Conservation (phyloP, 2,888 invertebrate species). For the Thereva unica region DNA sequence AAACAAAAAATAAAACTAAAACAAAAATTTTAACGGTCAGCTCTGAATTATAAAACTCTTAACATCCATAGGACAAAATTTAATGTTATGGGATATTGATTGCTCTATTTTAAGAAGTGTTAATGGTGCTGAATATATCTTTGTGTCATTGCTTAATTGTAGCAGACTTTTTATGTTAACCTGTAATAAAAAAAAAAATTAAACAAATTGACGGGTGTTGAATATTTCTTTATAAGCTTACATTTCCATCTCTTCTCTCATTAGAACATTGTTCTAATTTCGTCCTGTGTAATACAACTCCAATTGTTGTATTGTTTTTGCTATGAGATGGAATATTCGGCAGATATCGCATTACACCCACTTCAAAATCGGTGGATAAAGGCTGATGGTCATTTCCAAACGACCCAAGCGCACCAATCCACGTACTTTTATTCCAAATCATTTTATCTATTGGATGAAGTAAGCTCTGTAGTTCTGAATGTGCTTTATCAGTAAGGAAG, state of each 20-base stretch:
- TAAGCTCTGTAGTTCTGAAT: constrained; percentile 60
- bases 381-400: constrained; percentile 53
- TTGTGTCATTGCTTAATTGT: constrained; percentile 45
- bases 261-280: constrained; percentile 59
- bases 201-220: background rate
- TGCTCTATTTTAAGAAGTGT: constrained; percentile 53
- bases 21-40: constrained; percentile 39
- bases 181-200: constrained; percentile 44
- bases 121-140: constrained; percentile 52
- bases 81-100: constrained; percentile 47
- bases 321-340: constrained; percentile 28
- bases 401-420: constrained; percentile 51
- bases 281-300: constrained; percentile 61
- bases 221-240: constrained; percentile 39
- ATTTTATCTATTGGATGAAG: constrained; percentile 56
- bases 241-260: constrained; percentile 48
- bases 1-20: constrained; percentile 21
- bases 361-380: constrained; percentile 55
- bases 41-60: constrained; percentile 51
- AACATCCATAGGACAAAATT: constrained; percentile 56
- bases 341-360: constrained; percentile 60
- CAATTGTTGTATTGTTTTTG: constrained; percentile 48
- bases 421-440: constrained; percentile 56
- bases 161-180: constrained; percentile 50
- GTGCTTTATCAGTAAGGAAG: constrained; percentile 62